Evolutionary conservation across 2,888 invertebrate species (phyloP), one percentile per base, ranked within the genome.

Genomic region (Drosophila macrospina): DNA sequence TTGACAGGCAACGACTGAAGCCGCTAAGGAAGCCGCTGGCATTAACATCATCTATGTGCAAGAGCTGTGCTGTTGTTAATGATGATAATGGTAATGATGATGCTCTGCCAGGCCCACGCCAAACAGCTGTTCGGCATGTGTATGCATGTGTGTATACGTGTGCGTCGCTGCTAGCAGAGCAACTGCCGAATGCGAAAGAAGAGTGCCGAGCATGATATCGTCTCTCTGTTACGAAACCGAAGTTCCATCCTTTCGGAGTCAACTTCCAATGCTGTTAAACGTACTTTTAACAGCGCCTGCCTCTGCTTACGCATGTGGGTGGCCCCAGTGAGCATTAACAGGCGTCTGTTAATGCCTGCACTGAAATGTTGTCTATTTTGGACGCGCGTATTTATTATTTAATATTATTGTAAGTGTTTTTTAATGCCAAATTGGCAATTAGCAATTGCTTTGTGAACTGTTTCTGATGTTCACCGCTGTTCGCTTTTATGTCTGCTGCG

Each of bases 1-100:
- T 89, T 89, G 86, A 86, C 82, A 70, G 89, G 71, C 83, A 89
- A 86, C 86, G 88, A 86, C 86, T 86, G 78, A 86, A 87, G 87
- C 85, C 81, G 87, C 85, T 52, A 61, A 86, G 63, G 83, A 83
- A 88, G 70, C 80, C 67, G 69, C 62, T 74, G 85, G 74, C 60
- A 55, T 74, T 75, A 88, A 86, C 74, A 88, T 81, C 79, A 71
- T 72, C 80, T 71, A 34, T 51, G 56, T 54, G 57, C 39, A 59
- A 39, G 66, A 50, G 75, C 69, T 63, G 55, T 68, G 67, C 61
- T 66, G 45, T 52, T 67, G 63, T 28, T 39, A 55, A 56, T 70
- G 48, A 73, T 62, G 52, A 57, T 62, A 67, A 65, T 71, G 82
- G 47, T 63, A 60, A 83, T 86, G 78, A 55, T 41, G 73, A 65